Percentiles rank a stretch among this genome's conserved stretches.
These are phyloP conservation scores for Pyralis farinalis DNA, from an alignment of 2,888 invertebrate genomes.

Conservation along the genomic window DNA sequence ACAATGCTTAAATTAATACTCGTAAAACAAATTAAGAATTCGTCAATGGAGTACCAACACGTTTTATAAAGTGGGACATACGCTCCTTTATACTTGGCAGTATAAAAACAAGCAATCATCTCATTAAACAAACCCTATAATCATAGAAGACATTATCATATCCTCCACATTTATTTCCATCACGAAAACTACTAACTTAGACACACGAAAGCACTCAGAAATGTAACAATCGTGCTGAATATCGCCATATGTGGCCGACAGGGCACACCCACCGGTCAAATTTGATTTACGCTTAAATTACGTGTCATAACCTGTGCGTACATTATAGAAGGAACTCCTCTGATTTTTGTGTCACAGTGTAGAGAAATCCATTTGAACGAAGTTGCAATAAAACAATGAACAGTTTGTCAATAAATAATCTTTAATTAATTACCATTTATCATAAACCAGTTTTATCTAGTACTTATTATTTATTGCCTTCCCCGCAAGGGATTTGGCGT, in stretches of 20 bases:
- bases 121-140: conserved; percentile 1
- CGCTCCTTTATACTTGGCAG: no score
- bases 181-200: conserved; percentile 42
- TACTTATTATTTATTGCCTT: no score
- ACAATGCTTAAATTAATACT: no score
- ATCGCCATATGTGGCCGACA: conserved; percentile 76
- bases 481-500: no score
- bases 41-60: no score
- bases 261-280: conserved; percentile 75
- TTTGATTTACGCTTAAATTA: conserved; percentile 80
- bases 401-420: no score
- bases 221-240: conserved; percentile 59
- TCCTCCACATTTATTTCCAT: conserved; percentile 47
- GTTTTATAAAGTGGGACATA: no score
- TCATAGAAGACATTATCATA: background rate
- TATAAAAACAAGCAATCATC: background rate
- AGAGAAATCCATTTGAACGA: conserved; percentile 17
- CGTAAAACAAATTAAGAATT: no score
- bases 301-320: conserved; percentile 70
- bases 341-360: conserved; percentile 28
- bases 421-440: no score
- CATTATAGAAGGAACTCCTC: conserved; percentile 38
- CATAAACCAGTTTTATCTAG: no score
- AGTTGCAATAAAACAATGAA: no score
- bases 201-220: conserved; percentile 70